Evolutionary conservation across 1,140 invertebrate species (phyloP), one percentile per base, ranked within the genome.

Genomic region (Dendrolimus punctatus): DNA sequence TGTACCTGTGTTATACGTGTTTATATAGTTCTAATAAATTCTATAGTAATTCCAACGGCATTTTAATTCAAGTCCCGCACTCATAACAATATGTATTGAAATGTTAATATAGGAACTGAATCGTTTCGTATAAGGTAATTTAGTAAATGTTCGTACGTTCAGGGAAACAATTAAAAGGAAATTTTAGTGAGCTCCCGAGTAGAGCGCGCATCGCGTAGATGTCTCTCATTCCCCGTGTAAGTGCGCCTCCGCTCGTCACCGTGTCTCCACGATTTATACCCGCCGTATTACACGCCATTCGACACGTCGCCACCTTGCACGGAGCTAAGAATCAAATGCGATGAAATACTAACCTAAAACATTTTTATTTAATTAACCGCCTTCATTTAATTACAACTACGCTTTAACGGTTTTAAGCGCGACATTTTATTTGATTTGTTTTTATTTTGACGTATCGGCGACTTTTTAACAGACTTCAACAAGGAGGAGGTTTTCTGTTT

Each of bases 271-370:
- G 77, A 84, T 81, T 84, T 85, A 85, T 82, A 69, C 60, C 59
- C 68, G 55, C 57, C 70, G 68, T 83, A 83, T 85, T 85, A 85
- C 80, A 82, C 67, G 77, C 73, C 72, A 85, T 85, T 85, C 82
- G 80, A 85, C 80, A 82, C 70, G 68, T 76, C 68, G 71, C 72
- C 70, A 71, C 73, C 53, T 50, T 52, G 53, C 37, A 42, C 41
- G 37, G 62, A 80, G 49, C 55, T 62, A 68, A 50, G 70, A 84
- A 82, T 51, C 23, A 23, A 23, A 23, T 23, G 23, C 23, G 23
- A 45, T 38, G 40, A 45, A n/a, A n/a, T 45, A 10, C 43, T n/a
- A 45, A 45, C 23, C n/a, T 10, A 45, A n/a, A 23, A 23, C 23
- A 23, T 23, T 23, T 23, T 23, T 23, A 23, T 23, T 23, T 23